Evolutionary conservation across 2,888 invertebrate species (phyloP).

Genomic region (Conus canariensis): DNA sequence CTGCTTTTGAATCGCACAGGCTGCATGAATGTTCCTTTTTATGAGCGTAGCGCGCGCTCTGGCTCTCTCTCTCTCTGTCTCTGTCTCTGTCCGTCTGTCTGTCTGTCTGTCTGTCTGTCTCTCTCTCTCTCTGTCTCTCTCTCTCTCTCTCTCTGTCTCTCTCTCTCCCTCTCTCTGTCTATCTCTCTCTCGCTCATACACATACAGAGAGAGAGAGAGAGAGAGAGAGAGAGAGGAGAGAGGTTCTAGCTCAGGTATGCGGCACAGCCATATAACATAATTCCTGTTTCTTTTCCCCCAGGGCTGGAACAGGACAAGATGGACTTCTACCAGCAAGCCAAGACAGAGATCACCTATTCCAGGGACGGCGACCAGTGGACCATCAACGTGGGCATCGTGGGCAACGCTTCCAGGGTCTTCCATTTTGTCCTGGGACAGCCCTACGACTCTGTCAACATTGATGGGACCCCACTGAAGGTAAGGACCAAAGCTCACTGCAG

Average conservation of each 20-base stretch:
- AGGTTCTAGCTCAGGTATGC: neutral
- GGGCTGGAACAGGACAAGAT: constrained; percentile 61
- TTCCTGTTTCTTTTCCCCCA: constrained; percentile 39
- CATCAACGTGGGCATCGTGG: constrained; percentile 63
- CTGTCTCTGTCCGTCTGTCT: too few species aligned
- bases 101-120: too few species aligned
- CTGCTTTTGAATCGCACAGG: too few species aligned
- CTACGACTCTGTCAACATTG: constrained; percentile 63
- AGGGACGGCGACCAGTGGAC: constrained; percentile 61
- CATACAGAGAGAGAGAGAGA: neutral
- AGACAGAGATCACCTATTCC: constrained; percentile 61
- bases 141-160: too few species aligned
- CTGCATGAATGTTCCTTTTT: too few species aligned
- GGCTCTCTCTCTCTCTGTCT: too few species aligned
- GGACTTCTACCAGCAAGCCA: constrained; percentile 58
- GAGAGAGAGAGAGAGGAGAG: neutral
- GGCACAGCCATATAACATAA: too few species aligned
- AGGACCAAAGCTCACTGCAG: neutral
- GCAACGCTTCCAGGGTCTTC: constrained; percentile 59
- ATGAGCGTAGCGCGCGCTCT: too few species aligned
- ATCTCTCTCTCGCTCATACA: too few species aligned
- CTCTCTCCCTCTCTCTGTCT: too few species aligned
- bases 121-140: too few species aligned
- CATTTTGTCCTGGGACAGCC: constrained; percentile 61
- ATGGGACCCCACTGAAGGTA: constrained; percentile 65